Conservation (phyloP, 2,113 vertebrate genomes). For the Cynocephalus volans region DNA sequence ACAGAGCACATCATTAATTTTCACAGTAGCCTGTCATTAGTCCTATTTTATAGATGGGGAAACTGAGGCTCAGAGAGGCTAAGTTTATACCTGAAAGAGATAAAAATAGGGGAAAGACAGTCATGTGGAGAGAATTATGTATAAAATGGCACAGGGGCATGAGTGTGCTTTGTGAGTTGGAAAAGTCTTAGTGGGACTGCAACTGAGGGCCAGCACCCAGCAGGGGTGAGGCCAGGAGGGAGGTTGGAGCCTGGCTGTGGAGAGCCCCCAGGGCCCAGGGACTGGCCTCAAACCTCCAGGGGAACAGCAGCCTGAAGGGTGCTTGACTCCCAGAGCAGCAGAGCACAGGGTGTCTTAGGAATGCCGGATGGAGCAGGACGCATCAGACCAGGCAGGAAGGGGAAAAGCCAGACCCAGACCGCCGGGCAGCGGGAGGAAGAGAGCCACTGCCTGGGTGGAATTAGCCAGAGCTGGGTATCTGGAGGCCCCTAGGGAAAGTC, state of each 20-base stretch:
- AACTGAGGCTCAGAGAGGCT: neutral
- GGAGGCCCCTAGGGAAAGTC: neutral
- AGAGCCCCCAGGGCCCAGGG: neutral
- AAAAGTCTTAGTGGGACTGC: neutral
- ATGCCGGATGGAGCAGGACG: rapidly evolving
- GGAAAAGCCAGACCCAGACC: neutral
- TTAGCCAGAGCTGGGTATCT: no score
- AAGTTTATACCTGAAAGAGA: neutral
- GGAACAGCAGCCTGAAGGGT: neutral
- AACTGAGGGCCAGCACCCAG: neutral
- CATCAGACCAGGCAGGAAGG: no score
- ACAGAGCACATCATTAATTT: neutral
- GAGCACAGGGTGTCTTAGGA: neutral
- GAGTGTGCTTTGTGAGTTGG: neutral
- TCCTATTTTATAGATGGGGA: neutral
- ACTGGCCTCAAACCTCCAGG: neutral
- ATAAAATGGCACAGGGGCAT: neutral
- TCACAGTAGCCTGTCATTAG: neutral
- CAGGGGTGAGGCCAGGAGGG: neutral
- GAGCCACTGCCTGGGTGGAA: neutral
- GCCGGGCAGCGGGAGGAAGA: rapidly evolving
- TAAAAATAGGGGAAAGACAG: neutral
- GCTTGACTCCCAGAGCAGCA: rapidly evolving
- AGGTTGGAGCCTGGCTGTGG: neutral
- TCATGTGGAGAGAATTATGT: rapidly evolving